Conservation (phyloP, 2,797 vertebrate genomes). For the Calcarius lapponicus region DNA sequence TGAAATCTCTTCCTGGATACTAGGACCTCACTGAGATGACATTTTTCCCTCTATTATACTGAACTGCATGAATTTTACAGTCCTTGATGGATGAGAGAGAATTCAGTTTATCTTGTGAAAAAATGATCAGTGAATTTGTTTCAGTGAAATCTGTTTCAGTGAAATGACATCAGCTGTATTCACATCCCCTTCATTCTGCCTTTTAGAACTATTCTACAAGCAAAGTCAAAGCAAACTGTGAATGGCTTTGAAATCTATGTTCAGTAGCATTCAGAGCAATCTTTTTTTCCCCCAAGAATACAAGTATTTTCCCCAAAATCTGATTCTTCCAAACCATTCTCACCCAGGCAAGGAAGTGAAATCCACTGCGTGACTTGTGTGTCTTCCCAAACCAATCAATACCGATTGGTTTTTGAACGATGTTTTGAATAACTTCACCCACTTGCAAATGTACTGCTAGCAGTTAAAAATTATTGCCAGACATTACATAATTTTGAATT, state of each 20-base stretch:
- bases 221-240: background rate
- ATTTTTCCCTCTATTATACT: background rate
- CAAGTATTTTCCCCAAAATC: constrained; percentile 19
- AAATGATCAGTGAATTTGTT: background rate
- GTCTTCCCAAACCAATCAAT: constrained; percentile 24
- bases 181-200: background rate
- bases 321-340: background rate
- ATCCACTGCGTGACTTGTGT: background rate
- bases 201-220: constrained; percentile 3
- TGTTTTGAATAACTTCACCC: constrained; percentile 20
- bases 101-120: background rate
- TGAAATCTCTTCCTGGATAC: background rate
- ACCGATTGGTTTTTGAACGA: background rate
- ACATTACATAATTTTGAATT: constrained; percentile 12
- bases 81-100: background rate
- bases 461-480: constrained; percentile 64
- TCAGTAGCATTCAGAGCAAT: background rate
- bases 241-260: background rate
- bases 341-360: constrained; percentile 31
- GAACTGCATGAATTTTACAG: background rate
- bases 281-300: background rate
- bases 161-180: background rate
- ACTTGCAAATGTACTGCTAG: constrained; percentile 25
- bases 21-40: background rate
- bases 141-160: background rate